Conservation (phyloP, 1,140 invertebrate genomes). For the Gryon sp. region DNA sequence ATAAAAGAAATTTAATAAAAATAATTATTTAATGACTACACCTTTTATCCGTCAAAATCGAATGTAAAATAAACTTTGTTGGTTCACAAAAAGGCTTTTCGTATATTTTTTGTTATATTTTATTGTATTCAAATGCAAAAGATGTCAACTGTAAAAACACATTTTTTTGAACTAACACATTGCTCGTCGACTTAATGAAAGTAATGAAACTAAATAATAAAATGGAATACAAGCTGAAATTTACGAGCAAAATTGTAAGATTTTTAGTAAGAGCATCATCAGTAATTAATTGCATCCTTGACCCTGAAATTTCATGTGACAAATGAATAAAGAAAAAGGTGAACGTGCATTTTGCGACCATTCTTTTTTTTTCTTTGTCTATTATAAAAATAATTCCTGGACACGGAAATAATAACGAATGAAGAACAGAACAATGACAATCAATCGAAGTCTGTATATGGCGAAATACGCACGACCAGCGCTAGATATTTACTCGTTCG, state of each 20-base stretch:
- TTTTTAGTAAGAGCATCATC: background rate
- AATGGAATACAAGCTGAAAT: no score
- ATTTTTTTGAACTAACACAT: constrained; percentile 5
- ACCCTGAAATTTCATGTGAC: background rate
- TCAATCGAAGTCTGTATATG: constrained; percentile 28
- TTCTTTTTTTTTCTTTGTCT: constrained; percentile 1
- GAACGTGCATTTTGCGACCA: background rate
- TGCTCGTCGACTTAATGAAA: background rate
- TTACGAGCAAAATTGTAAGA: no score
- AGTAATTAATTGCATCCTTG: no score
- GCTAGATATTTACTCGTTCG: constrained; percentile 47
- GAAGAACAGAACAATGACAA: constrained; percentile 38
- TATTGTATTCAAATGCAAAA: constrained; percentile 10
- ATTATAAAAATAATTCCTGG: constrained; percentile 16
- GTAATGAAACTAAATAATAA: constrained; percentile 30
- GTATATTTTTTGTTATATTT: no score
- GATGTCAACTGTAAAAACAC: constrained; percentile 27
- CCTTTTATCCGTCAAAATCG: constrained; percentile 2
- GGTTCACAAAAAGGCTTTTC: constrained; percentile 5
- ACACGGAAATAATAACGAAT: constrained; percentile 18
- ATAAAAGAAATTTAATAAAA: background rate
- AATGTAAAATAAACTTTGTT: constrained; percentile 13
- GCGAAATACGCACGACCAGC: constrained; percentile 33
- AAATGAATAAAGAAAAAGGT: background rate
- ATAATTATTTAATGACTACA: constrained; percentile 2